Evolutionary conservation across 1,140 invertebrate species (phyloP), one percentile per base, ranked within the genome.

Genomic region (Diprion similis): DNA sequence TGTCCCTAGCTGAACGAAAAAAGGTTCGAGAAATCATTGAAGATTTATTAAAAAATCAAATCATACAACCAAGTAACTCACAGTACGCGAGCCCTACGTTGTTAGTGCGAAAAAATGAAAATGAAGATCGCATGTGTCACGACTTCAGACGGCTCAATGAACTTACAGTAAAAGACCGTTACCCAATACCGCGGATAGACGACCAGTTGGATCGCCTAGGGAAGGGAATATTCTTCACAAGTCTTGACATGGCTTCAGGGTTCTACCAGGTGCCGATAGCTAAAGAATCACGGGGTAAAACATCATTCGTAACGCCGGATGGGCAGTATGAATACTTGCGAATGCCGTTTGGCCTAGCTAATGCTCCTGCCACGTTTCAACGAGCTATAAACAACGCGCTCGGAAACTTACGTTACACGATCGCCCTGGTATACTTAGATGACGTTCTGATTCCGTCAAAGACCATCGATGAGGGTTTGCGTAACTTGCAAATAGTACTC

Each of bases 151-250:
- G 46, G 18, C 66, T 73, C 15, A 73, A 73, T 47, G 66, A 46
- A 37, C 24, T 73, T 6, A 73, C 73, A 15, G 24, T 73, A 10
- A 13, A 24, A 7, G 73, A 75, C 19, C n/a, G 59, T 10, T 87
- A 77, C 75, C 85, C 84, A 4, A 71, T 87, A 11, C 83, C 84
- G 4, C 70, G 80, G 18, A 81, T 86, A 10, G 81, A 83, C 46
- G 79, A 83, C 18, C 70, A 78, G 13, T 75, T 87, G 10, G 51
- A 13, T n/a, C 51, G 51, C 51, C 51, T 59, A 45, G 68, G 68
- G 9, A 70, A 24, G 2, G 15, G 18, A 13, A 48, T 37, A 48
- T 18, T 13, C 17, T 80, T 81, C 75, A 75, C 76, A 17, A 75
- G 71, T 9, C 71, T 82, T n/a, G 77, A 82, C 65, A 71, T 82